Evolutionary conservation across 2,888 invertebrate genomes (phyloP), one percentile per base, ranked within the genome.

Genomic region (Agrochola lota): DNA sequence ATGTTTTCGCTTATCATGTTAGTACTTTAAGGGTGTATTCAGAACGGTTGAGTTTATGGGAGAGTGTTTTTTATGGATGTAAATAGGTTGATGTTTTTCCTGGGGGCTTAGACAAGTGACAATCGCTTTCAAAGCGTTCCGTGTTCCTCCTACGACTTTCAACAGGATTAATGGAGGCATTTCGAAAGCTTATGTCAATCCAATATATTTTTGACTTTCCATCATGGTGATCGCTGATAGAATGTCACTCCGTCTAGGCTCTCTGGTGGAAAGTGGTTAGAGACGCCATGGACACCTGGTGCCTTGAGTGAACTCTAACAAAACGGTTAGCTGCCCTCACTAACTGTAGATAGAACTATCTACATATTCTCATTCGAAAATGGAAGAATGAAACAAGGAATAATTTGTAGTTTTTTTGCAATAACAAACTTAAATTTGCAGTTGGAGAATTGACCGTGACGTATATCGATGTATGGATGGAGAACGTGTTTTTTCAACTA

Each of bases 1-100:
- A 66, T 70, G 59, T 76, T 77, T 70, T 76, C 63, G 40, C 63
- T 76, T 85, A 77, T 67, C 63, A 30, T 23, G 60, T 85, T 64
- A 71, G 23, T 40, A 26, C 9, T 52, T 35, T 35, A 35, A 12
- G 55, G 43, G 35, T n/a, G 26, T 11, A n/a, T 23, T 17, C 40
- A 71, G 12, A 73, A 23, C 26, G 7, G 17, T 57, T 23, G 11
- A 57, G 17, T 57, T 57, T 8, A 23, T 52, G n/a, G 3, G 17
- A 11, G 23, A 26, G 2, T 46, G 15, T 49, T 5, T 43, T 30
- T 26, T 43, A n/a, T 69, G 23, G 0, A 20, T 26, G 8, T 20
- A 49, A n/a, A 6, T 15, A 64, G 23, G 40, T 40, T 23, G 26
- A 59, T n/a, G n/a, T 7, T 12, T 63, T 40, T 63, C 15, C 35